These are phyloP conservation scores for Paratrypauchen microcephalus DNA, from an alignment of 2,797 vertebrate genomes.

Conservation along the genomic window DNA sequence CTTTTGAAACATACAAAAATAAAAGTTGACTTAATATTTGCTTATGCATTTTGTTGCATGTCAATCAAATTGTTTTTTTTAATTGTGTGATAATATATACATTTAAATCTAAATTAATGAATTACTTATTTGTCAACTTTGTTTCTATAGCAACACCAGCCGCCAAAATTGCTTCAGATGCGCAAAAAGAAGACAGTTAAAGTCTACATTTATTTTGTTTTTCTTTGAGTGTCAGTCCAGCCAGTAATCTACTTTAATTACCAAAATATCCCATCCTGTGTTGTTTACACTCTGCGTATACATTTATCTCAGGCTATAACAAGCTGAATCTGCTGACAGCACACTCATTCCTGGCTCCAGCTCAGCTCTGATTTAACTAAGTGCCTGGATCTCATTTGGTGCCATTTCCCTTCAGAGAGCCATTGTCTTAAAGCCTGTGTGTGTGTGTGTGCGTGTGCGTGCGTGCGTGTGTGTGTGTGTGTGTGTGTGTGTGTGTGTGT, in stretches of 20 bases:
- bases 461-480: too few species aligned
- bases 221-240: background rate
- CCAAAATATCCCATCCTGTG: background rate
- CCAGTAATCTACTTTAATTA: background rate
- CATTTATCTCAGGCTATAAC: conserved; percentile 19
- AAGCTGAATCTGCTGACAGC: conserved; percentile 76
- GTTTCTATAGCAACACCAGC: too few species aligned
- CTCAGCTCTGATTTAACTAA: conserved; percentile 68
- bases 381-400: conserved; percentile 64
- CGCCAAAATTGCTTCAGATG: too few species aligned
- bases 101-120: too few species aligned
- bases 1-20: too few species aligned
- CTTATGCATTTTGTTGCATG: background rate
- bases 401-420: conserved; percentile 31
- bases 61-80: background rate
- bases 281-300: conserved; percentile 11
- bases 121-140: too few species aligned
- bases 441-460: background rate
- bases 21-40: too few species aligned
- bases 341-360: conserved; percentile 76
- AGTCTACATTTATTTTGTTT: background rate
- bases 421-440: conserved; percentile 47
- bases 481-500: too few species aligned
- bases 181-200: background rate
- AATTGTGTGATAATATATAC: too few species aligned